Base-by-base conservation (phyloP, 2,113 vertebrate species). In the Numenius arquata region DNA sequence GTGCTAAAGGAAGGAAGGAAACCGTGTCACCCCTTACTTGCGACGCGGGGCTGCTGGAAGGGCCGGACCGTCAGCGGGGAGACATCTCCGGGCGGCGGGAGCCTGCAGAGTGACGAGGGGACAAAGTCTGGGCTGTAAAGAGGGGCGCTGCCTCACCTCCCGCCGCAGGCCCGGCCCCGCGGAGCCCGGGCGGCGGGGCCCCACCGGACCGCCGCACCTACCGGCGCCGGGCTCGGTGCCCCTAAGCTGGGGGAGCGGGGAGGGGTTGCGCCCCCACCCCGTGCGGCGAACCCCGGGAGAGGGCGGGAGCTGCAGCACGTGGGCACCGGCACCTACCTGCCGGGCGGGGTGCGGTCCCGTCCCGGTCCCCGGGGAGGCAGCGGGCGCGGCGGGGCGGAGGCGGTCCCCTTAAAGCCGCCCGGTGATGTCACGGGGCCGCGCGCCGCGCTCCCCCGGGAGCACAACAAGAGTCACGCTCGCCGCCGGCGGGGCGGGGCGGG, bases 81-180 rank as follows among this genome's bases (percentile, higher is more conserved):
- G 43, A 47, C 68, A 95, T 66, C 12, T 8, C 71, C 84, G 61
- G 61, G 41, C 72, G 74, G 65, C 59, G 72, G n/a, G 8, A 43
- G 20, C 52, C 45, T 29, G 45, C n/a, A 20, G 38, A 32, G 55
- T 4, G 19, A 75, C 61, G 59, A 30, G 78, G 29, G 96, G 67
- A 58, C 98, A 97, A 98, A 98, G 98, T 98, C 96, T 94, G 41
- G 16, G 34, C 71, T 41, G 76, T 91, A 92, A 96, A 90, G 9
- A 34, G 40, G 36, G 36, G 58, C 77, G 45, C 66, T 16, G 22
- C 71, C 50, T 80, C 36, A 9, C 43, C 52, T 29, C 15, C 62
- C 36, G 11, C 36, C 6, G 26, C 56, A 8, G 55, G 20, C 17
- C 48, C 9, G 13, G 75, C 34, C 65, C 55, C 61, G 5, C 45